phyloP scores from a whole-genome alignment of 2,888 invertebrate species.

The Temnothorax ravouxi region DNA sequence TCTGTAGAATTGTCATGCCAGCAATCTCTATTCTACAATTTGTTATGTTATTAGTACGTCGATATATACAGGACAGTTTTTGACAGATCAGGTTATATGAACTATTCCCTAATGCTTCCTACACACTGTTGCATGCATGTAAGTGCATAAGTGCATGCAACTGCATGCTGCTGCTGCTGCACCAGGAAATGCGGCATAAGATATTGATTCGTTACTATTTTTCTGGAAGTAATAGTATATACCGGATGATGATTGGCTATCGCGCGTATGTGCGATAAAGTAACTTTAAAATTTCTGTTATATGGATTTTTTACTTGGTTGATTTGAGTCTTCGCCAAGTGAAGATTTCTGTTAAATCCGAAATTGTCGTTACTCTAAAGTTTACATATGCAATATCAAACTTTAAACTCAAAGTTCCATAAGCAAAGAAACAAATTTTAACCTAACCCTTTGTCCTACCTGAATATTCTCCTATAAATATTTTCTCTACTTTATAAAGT shows the following conservation, averaged over 20 bases:
- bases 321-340: neutral
- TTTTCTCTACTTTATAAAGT: too few relatives aligned
- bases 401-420: neutral
- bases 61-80: neutral
- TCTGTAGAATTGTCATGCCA: neutral
- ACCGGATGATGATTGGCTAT: neutral
- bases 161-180: neutral
- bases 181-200: neutral
- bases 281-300: too few relatives aligned
- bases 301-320: neutral
- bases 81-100: slow-evolving; percentile 18
- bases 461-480: too few relatives aligned
- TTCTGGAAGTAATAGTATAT: neutral
- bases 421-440: neutral
- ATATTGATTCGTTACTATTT: neutral
- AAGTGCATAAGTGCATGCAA: too few relatives aligned
- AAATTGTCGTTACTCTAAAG: neutral
- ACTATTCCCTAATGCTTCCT: neutral
- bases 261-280: too few relatives aligned
- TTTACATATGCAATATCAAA: neutral
- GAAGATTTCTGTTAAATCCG: neutral
- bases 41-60: slow-evolving; percentile 18
- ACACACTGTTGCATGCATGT: neutral
- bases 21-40: slow-evolving; percentile 9
- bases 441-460: neutral